These are phyloP conservation scores for Himalopsyche japonica DNA, from an alignment of 2,888 invertebrate species.

Conservation along the genomic window DNA sequence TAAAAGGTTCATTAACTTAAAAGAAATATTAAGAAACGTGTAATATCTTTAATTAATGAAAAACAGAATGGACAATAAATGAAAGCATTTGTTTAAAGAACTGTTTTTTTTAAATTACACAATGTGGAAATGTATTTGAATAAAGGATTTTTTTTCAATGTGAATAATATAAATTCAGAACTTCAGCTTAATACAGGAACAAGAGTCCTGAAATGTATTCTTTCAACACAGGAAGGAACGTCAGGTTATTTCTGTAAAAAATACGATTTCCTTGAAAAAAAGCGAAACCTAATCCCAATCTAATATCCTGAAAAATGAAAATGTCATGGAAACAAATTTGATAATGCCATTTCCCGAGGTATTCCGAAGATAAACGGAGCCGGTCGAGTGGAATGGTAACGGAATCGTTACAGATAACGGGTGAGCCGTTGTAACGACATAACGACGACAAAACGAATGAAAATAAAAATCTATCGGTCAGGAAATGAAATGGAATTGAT, in stretches of 20 bases:
- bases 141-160: no score
- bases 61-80: no score
- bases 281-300: neutral
- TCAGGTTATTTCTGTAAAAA: neutral
- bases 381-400: constrained; percentile 56
- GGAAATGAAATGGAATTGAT: constrained; percentile 65
- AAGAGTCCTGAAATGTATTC: no score
- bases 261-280: neutral
- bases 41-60: no score
- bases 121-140: no score
- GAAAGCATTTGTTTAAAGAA: no score
- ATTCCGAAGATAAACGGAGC: constrained; percentile 52
- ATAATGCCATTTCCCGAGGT: constrained; percentile 44
- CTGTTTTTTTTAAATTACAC: no score
- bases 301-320: neutral
- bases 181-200: no score
- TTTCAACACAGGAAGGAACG: no score
- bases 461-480: constrained; percentile 59
- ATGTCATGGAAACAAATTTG: constrained; percentile 3
- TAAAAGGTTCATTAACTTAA: no score
- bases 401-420: constrained; percentile 19
- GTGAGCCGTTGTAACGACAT: constrained; percentile 23
- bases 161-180: no score
- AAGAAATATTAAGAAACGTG: no score
- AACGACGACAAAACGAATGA: constrained; percentile 51